These are phyloP conservation scores for Amphiura filiformis DNA, from an alignment of 35 echinoderm and acorn worm genomes.

Conservation along the genomic window DNA sequence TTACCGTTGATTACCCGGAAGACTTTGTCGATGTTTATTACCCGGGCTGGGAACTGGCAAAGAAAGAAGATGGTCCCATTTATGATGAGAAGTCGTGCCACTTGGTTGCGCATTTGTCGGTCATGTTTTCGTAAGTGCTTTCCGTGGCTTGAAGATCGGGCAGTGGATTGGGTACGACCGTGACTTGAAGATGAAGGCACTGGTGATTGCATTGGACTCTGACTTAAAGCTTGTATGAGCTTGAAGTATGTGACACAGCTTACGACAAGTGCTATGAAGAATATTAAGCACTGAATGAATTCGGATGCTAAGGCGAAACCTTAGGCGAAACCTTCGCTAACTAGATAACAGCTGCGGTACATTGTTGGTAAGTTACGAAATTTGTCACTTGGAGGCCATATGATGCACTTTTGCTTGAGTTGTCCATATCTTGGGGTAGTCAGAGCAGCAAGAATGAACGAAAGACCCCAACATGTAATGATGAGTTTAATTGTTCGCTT, in stretches of 20 bases:
- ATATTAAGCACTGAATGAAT: slow-evolving; percentile 28
- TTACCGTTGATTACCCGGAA: background rate
- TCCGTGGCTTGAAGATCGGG: no score
- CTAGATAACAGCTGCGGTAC: background rate
- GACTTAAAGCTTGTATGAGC: slow-evolving; percentile 48
- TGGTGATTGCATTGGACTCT: background rate
- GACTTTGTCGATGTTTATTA: slow-evolving; percentile 65
- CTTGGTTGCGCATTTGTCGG: slow-evolving; percentile 71
- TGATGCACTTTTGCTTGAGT: background rate
- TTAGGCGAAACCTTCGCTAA: background rate
- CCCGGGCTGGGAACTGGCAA: slow-evolving; percentile 78
- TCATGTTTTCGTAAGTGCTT: background rate
- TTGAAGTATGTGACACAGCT: slow-evolving; percentile 69
- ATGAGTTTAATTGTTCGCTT: background rate
- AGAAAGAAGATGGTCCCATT: slow-evolving; percentile 76
- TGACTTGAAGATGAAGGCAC: no score
- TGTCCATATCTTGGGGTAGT: background rate
- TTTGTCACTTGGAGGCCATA: background rate
- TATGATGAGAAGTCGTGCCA: slow-evolving; percentile 79
- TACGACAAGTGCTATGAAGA: slow-evolving; percentile 51
- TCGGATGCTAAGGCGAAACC: background rate
- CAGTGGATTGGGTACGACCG: no score
- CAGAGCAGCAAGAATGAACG: background rate
- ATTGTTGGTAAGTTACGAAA: background rate
- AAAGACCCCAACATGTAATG: background rate